phyloP scores from a whole-genome alignment of 2,888 invertebrate genomes.

The Ichneumoninae sp. region DNA sequence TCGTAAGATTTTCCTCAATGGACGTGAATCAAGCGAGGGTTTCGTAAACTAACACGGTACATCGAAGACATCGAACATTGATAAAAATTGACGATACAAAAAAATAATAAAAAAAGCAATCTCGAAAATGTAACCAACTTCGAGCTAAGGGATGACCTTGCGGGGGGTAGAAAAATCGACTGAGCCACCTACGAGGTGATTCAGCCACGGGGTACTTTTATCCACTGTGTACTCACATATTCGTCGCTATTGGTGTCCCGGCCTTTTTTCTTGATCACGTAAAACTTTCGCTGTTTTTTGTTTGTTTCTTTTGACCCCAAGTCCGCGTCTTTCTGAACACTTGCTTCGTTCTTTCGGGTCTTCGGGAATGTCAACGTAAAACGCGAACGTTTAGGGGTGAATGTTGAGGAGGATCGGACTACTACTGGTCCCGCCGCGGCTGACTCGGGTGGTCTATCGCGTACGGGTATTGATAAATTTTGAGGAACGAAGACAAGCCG shows the following conservation, averaged over 20 bases:
- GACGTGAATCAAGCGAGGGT: conserved; percentile 35
- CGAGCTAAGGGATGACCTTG: background rate
- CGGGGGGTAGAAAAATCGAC: background rate
- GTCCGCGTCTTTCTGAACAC: background rate
- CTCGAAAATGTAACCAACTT: background rate
- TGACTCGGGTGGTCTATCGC: conserved; percentile 67
- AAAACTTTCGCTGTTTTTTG: conserved; percentile 27
- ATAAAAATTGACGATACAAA: background rate
- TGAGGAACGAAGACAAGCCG: conserved; percentile 50
- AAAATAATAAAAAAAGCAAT: background rate
- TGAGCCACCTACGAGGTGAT: background rate
- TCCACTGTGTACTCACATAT: conserved; percentile 56
- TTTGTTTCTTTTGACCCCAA: background rate
- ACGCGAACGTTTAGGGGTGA: conserved; percentile 47
- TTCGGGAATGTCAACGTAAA: background rate
- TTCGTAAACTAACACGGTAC: background rate
- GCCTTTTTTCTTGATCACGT: conserved; percentile 19
- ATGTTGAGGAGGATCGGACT: conserved; percentile 59
- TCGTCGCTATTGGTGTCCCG: conserved; percentile 52
- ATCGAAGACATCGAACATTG: background rate
- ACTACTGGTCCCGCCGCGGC: conserved; percentile 64
- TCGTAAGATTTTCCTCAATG: conserved; percentile 44
- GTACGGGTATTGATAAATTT: conserved; percentile 68
- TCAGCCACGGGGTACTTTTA: background rate
- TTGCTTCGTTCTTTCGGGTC: background rate